Base-by-base conservation (phyloP, 2,888 invertebrate species). In the Tethea ocularis region DNA sequence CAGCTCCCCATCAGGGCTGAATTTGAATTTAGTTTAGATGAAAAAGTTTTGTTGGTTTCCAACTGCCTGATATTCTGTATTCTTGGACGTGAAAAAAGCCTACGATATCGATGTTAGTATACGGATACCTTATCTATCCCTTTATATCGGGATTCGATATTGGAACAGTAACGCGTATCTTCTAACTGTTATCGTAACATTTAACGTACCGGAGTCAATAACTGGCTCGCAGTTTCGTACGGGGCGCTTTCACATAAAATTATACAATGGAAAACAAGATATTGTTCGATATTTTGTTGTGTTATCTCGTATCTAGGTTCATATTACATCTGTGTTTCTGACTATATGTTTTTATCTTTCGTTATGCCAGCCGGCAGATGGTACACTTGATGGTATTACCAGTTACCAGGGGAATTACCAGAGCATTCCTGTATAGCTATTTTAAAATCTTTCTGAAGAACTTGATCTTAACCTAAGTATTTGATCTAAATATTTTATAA, bases 161-260 rank as follows among this genome's bases (percentile, higher is more conserved):
- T 76, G 77, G 68, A 67, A 67, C 75, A 66, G 77, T 79, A 74
- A 76, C 77, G 74, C 62, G 67, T 80, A 74, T 75, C 71, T 68
- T 74, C 71, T 76, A 69, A 78, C 80, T 69, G 72, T 77, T 71
- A 77, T 75, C 77, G 80, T 76, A 68, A 73, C 74, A 70, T 79
- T 81, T 81, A 78, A 77, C 74, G 75, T 66, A 65, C 67, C 68
- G 65, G 61, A 74, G 68, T 71, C 78, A 74, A 76, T 75, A 77
- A 69, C 74, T 67, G 67, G 75, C 66, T 62, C 56, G 56, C n/a
- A 52, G 22, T 26, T 55, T 38, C 46, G 52, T 23, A 33, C 41
- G 17, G 26, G 38, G 17, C 38, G 57, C 61, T 38, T 54, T 24
- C 59, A 61, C 64, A 61, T 69, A 62, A 69, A 66, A 67, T 69